Base-by-base conservation (phyloP, 2,797 vertebrate genomes). In the Capromys pilorides region DNA sequence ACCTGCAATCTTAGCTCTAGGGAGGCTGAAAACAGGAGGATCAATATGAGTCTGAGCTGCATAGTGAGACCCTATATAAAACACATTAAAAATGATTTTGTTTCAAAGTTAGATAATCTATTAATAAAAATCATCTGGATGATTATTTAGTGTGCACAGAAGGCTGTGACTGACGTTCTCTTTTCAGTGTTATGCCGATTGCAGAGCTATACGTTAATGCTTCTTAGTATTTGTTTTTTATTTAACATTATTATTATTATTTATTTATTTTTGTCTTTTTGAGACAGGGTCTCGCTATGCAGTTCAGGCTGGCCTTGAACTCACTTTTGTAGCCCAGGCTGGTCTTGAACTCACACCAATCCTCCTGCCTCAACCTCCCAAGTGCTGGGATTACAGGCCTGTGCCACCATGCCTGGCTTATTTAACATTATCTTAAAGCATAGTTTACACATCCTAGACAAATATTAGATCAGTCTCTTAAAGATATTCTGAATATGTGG, bases 361-460 rank as follows among this genome's bases (percentile, higher is more conserved):
- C 45, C 45, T 45, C 45, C 8, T 45, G 45, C 45, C 45, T 45
- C 8, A 45, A 8, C 45, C 45, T 45, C 45, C 45, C 45, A 45
- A 45, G 45, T 45, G 45, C 45, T 45, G 8, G 45, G 45, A 45
- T 45, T 45, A 45, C 45, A 45, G 45, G 45, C 45, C 4, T 45
- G 45, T 45, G 45, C 45, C 45, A 45, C 45, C 45, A 45, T 45
- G 8, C 45, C 45, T 8, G 8, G 45, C 45, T 36, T 69, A 28
- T 89, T 82, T 9, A 88, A 79, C 36, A 3, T 94, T 79, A 61
- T 39, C 73, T 95, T 78, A 78, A 33, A 81, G 80, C 4, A n/a
- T 93, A 77, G 89, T 91, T 88, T 83, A 61, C 39, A 92, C 94
- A 82, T 73, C 18, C n/a, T 90, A 87, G 82, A 78, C 24, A 90